Base-by-base conservation (phyloP, 2,888 invertebrate genomes). In the Tenthredo mesomela region DNA sequence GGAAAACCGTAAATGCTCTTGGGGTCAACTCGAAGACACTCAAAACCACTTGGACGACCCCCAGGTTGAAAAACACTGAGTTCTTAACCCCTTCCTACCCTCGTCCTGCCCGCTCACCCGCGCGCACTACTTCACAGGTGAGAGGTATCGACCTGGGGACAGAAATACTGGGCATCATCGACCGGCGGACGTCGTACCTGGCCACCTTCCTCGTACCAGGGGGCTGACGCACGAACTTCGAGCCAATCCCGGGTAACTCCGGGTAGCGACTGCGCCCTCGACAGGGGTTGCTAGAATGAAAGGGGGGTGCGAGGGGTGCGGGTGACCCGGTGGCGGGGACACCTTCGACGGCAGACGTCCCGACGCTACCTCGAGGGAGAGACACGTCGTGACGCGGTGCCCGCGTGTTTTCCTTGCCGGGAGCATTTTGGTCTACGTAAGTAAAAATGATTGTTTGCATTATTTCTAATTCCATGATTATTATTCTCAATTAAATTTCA, bases 111-210 rank as follows among this genome's bases (percentile, higher is more conserved):
- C 54, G 77, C 54, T 77, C 50, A 61, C 58, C 80, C 80, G 18
- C 80, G 84, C 50, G 67, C 77, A 84, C 84, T 47, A 77, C 77
- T 25, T 75, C 90, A 89, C 90, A 90, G 90, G 91, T 90, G 89
- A 90, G 80, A 80, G 90, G 88, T 93, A 93, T 93, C 93, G 93
- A 93, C 93, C 93, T 92, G 92, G 90, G 89, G 91, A 91, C 90
- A 92, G 92, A 92, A 92, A 93, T 93, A 92, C 92, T 92, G 92
- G 89, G 93, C 92, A 93, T 90, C 92, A 93, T 93, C 93, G 93
- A 93, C 93, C 93, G 91, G 87, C 86, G 87, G 73, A 84, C 86
- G 87, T 89, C 88, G 88, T 91, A 91, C 91, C 91, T 91, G 91
- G 87, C 85, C 85, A 82, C 86, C 84, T 84, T 85, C 87, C 85